Percentiles rank a stretch among this genome's conserved stretches.
These are phyloP conservation scores for Odontocolon sp. DNA, from an alignment of 2,888 invertebrate species.

Conservation along the genomic window DNA sequence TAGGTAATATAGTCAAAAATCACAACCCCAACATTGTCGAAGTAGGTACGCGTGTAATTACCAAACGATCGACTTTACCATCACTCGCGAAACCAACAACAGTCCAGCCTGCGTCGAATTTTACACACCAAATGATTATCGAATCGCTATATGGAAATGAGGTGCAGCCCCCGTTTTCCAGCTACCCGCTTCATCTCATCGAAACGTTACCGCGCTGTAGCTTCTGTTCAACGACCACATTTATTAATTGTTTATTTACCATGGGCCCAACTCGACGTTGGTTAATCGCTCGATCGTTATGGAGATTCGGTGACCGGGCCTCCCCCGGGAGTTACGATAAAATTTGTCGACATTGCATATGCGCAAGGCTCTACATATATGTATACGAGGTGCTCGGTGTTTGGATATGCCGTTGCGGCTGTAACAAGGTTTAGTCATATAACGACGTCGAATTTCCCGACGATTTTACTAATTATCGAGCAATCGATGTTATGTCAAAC, in stretches of 20 bases:
- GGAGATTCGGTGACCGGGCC: conserved; percentile 55
- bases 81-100: background rate
- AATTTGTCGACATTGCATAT: conserved; percentile 48
- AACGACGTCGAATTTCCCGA: conserved; percentile 43
- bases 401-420: conserved; percentile 31
- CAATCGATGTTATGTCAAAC: conserved; percentile 32
- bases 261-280: conserved; percentile 47
- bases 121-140: conserved; percentile 56
- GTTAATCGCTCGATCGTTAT: conserved; percentile 61
- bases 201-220: conserved; percentile 32
- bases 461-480: conserved; percentile 52
- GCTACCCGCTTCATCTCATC: conserved; percentile 28
- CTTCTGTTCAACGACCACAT: conserved; percentile 39
- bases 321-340: conserved; percentile 43
- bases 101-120: conserved; percentile 40
- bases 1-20: background rate
- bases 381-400: conserved; percentile 19
- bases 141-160: conserved; percentile 59
- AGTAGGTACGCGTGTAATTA: conserved; percentile 15
- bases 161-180: conserved; percentile 33
- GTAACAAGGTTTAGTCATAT: conserved; percentile 27
- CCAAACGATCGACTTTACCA: conserved; percentile 22
- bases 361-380: conserved; percentile 9
- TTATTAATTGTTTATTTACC: conserved; percentile 61
- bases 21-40: background rate